Evolutionary conservation across 2,797 vertebrate genomes (phyloP).

Genomic region (Micropoecilia bifurca): DNA sequence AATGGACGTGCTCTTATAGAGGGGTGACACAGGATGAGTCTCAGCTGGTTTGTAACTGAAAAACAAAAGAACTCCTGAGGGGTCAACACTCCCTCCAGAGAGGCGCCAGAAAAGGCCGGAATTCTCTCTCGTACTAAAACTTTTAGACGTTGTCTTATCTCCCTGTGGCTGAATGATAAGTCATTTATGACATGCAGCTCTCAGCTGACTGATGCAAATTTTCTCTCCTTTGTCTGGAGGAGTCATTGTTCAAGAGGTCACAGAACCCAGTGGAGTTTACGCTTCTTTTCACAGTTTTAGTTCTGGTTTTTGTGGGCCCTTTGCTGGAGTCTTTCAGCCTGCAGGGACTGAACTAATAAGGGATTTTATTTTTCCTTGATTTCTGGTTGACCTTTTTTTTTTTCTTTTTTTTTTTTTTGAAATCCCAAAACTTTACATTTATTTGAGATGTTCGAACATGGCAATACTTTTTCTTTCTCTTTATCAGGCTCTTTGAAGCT

Average conservation of each 20-base stretch:
- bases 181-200: conserved; percentile 9
- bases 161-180: background rate
- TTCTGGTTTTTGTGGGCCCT: background rate
- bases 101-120: background rate
- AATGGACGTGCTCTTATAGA: background rate
- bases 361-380: conserved; percentile 18
- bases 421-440: conserved; percentile 11
- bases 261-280: background rate
- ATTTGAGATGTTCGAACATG: background rate
- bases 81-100: conserved; percentile 2
- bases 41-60: conserved; percentile 27
- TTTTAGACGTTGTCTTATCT: conserved; percentile 17
- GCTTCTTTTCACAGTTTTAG: conserved; percentile 6
- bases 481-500: too few species aligned
- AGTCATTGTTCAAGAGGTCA: conserved; percentile 1
- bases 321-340: background rate
- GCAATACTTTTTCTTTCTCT: background rate
- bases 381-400: conserved; percentile 10
- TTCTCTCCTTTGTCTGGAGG: background rate
- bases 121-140: background rate
- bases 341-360: conserved; percentile 9
- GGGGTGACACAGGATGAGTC: conserved; percentile 29
- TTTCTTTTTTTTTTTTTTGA: conserved; percentile 5
- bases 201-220: conserved; percentile 11
- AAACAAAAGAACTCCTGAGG: background rate